A percentile compares a stretch with the other conserved stretches of the same genome.
Evolutionary conservation across 2,113 vertebrate species (phyloP).

Genomic region (Rhea americana): DNA sequence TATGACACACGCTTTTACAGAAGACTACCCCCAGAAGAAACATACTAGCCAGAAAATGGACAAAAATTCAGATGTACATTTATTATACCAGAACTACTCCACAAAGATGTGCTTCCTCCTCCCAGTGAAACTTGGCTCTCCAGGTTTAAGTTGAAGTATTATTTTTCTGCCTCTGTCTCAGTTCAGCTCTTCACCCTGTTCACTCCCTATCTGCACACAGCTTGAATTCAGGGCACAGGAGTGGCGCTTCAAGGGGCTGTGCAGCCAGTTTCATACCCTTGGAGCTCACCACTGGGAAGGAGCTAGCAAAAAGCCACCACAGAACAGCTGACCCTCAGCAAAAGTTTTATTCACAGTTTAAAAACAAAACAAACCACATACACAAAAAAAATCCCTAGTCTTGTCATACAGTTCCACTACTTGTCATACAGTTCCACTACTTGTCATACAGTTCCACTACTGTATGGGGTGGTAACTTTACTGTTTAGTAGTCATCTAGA

Average conservation of each 20-base stretch:
- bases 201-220: not conserved
- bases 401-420: not conserved
- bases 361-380: no score
- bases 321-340: not conserved
- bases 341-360: not conserved
- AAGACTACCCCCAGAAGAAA: not conserved
- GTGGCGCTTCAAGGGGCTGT: not conserved
- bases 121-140: not conserved
- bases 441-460: not conserved
- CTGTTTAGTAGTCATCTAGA: not conserved
- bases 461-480: not conserved
- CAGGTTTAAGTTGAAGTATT: accelerated
- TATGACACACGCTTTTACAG: accelerated
- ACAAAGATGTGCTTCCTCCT: not conserved
- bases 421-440: not conserved
- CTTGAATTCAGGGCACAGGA: not conserved
- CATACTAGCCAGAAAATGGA: not conserved
- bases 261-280: not conserved
- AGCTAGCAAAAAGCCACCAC: not conserved
- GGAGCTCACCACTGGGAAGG: not conserved
- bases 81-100: not conserved
- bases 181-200: not conserved
- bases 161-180: not conserved
- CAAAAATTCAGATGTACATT: not conserved
- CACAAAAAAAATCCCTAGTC: not conserved